Percentiles rank a stretch among this genome's conserved stretches.
phyloP scores from a whole-genome alignment of 2,888 invertebrate species.

The Callimorpha dominula region DNA sequence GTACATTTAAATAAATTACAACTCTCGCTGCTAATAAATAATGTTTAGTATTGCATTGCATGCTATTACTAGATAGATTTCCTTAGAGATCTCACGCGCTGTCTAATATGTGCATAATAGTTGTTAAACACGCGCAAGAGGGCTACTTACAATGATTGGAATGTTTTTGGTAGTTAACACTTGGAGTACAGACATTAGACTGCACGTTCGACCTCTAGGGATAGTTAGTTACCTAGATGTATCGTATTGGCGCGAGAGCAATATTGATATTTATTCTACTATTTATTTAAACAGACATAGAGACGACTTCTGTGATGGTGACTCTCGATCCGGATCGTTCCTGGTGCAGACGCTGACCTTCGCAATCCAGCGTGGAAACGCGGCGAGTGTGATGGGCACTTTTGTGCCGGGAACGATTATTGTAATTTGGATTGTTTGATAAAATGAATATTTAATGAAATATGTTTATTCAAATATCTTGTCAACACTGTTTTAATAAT shows the following conservation, averaged over 20 bases:
- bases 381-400: too few relatives aligned
- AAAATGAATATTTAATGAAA: too few relatives aligned
- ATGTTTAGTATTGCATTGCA: not conserved
- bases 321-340: too few relatives aligned
- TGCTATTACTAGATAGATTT: not conserved
- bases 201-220: not conserved
- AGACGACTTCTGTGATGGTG: too few relatives aligned
- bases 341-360: too few relatives aligned
- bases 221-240: not conserved
- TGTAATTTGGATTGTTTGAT: too few relatives aligned
- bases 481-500: not conserved
- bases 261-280: too few relatives aligned
- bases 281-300: too few relatives aligned
- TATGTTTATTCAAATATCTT: too few relatives aligned
- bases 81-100: not conserved
- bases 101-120: not conserved
- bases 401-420: too few relatives aligned
- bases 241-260: too few relatives aligned
- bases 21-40: not conserved
- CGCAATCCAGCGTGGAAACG: too few relatives aligned
- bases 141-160: not conserved
- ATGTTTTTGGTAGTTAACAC: not conserved
- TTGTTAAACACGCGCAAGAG: not conserved
- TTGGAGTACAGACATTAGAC: not conserved
- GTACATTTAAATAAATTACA: not conserved